Evolutionary conservation across 2,888 invertebrate species (phyloP), one percentile per base, ranked within the genome.

Genomic region (Eupithecia centaureata): DNA sequence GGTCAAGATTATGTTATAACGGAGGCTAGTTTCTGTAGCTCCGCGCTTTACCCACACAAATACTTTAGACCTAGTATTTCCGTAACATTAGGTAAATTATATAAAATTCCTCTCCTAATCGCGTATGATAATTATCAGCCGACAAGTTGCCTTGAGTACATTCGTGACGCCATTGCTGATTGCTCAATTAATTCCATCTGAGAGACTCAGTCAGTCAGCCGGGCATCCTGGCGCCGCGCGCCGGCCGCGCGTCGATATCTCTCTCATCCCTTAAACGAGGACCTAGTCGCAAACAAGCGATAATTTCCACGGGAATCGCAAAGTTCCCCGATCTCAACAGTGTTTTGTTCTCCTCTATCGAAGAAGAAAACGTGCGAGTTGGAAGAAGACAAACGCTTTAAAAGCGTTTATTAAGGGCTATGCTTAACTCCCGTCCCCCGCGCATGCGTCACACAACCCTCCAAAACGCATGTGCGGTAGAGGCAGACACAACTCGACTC

Each of bases 381-480:
- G 28, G 54, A 56, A 28, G 30, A 56, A 56, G 54, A 56, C 54
- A 56, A 56, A 56, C 7, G 30, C 15, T 28, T 56, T 47, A 22
- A 22, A 22, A 47, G 47, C 18, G 2, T 42, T 47, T 22, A n/a
- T 52, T 52, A 25, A 27, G 25, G 27, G 74, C 77, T 76, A 65
- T 77, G 69, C 68, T 67, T n/a, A n/a, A 10, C n/a, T 28, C 28
- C 28, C 28, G n/a, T 10, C 65, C 74, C 76, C 76, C 74, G 85
- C 90, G 91, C 90, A 88, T 87, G 91, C 90, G 90, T 71, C 32
- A 61, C 65, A 69, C 68, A 75, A 57, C 76, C 76, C 76, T 64
- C 65, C 70, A 71, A 71, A 76, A 84, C 90, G 90, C 90, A 87
- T 88, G 90, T 87, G 88, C 85, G 77, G 75, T 73, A 76, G 76